Conservation (phyloP, 2,113 vertebrate genomes). For the Protobothrops flavoviridis region DNA sequence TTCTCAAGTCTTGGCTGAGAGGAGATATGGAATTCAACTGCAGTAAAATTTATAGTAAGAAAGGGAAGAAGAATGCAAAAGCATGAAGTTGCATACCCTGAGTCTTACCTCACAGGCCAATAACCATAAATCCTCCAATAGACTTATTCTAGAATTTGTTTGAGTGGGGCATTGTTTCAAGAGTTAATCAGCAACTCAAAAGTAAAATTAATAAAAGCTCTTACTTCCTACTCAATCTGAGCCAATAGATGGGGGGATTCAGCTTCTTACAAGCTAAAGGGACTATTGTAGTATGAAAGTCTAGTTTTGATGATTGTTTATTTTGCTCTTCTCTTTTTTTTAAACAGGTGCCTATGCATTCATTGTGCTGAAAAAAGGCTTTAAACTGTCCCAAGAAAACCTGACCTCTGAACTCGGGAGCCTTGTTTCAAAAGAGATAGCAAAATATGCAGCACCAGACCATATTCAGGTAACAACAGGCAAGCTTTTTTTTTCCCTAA, state of each 20-base stretch:
- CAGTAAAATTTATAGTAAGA: not conserved
- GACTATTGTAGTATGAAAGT: not conserved
- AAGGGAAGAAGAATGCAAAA: not conserved
- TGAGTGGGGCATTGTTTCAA: not conserved
- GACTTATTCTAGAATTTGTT: not conserved
- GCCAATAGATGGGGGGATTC: not conserved
- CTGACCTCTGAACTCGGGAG: constrained; percentile 61
- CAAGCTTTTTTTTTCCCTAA: not conserved
- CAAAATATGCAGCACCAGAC: constrained; percentile 77
- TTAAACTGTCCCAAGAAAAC: constrained; percentile 33
- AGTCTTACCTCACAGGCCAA: not conserved
- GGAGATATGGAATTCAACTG: not conserved
- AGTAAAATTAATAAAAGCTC: not conserved
- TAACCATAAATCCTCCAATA: not conserved
- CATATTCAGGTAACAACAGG: constrained; percentile 69
- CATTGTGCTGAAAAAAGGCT: constrained; percentile 73
- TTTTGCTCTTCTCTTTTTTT: not conserved
- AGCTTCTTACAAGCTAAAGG: not conserved
- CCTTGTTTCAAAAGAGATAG: constrained; percentile 71
- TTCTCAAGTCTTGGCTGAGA: not conserved
- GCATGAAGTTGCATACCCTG: not conserved
- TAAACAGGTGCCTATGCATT: constrained; percentile 72
- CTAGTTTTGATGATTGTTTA: not conserved
- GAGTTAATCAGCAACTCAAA: not conserved
- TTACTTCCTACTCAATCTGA: not conserved